Base-by-base conservation (phyloP, 2,113 vertebrate genomes). In the Syngnathus typhle region DNA sequence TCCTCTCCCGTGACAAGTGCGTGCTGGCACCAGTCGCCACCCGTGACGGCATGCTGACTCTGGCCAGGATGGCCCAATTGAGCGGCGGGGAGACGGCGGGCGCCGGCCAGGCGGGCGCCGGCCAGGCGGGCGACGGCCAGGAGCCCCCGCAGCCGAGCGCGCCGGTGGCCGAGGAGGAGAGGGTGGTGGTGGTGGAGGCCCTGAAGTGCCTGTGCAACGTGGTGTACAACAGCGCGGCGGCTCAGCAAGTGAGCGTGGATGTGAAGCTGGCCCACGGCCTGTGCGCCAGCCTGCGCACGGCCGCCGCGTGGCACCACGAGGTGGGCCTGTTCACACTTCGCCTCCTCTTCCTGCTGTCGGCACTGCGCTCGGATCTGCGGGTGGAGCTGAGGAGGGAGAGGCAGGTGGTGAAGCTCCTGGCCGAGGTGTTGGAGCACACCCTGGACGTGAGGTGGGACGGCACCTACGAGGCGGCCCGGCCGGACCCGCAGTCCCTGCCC, bases 171-270 rank as follows among this genome's bases (percentile, higher is more conserved):
- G 91, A 91, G 19, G 93, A 91, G 51, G 91, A 94, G 74, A 93
- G 93, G 81, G 91, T 92, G 38, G 94, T 98, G 78, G 93, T 94
- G 69, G 94, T 98, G 82, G 97, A 99, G 89, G 95, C 97, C 16
- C 88, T 99, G 65, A 99, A 99, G 91, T 99, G 97, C 88, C 92
- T 99, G 64, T 98, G 96, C 86, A 99, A 99, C 44, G 92, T 99
- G 44, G 90, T 99, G 72, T 98, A 94, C 88, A 99, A 99, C 82
- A 98, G 96, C 68, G 84, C 91, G 38, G 86, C 90, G 16, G 96
- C 96, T 46, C 97, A 98, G 88, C 93, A 96, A 90, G 93, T 95
- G 23, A 91, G 95, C 37, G 92, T 93, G 67, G 96, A 99, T 49
- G 87, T 98, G 74, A 92, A 94, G 67, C 89, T 99, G 74, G 94